Conservation (phyloP, 1,140 invertebrate genomes). For the Venustaconcha ellipsiformis region DNA sequence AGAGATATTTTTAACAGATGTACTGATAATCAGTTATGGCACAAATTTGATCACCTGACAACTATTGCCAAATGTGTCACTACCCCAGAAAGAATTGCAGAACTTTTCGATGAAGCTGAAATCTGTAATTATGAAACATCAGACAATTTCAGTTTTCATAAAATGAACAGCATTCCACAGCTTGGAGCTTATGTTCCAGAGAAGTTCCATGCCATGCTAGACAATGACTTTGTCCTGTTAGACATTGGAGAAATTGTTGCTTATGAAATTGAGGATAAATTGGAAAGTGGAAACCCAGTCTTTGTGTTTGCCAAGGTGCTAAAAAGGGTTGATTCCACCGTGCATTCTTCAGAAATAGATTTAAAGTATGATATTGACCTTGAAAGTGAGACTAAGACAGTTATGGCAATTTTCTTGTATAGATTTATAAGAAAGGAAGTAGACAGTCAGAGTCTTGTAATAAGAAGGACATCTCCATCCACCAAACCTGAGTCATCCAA, state of each 20-base stretch:
- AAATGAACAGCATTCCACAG: neutral
- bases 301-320: constrained; percentile 37
- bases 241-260: constrained; percentile 45
- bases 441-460: too few species aligned
- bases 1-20: too few species aligned
- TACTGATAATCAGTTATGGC: too few species aligned
- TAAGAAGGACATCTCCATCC: neutral
- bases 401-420: constrained; percentile 42
- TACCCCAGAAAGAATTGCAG: too few species aligned
- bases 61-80: too few species aligned
- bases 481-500: neutral
- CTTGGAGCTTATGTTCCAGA: constrained; percentile 19
- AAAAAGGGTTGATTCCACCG: neutral
- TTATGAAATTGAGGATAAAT: constrained; percentile 2
- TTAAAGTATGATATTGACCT: constrained; percentile 43
- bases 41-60: too few species aligned
- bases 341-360: constrained; percentile 2
- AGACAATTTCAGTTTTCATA: too few species aligned
- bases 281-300: neutral
- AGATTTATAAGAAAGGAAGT: constrained; percentile 38
- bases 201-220: constrained; percentile 5
- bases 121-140: too few species aligned
- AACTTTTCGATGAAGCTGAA: too few species aligned
- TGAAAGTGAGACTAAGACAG: constrained; percentile 33
- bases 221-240: constrained; percentile 35